Evolutionary conservation across 2,113 vertebrate genomes (phyloP), one percentile per base, ranked within the genome.

Genomic region (Rana temporaria): DNA sequence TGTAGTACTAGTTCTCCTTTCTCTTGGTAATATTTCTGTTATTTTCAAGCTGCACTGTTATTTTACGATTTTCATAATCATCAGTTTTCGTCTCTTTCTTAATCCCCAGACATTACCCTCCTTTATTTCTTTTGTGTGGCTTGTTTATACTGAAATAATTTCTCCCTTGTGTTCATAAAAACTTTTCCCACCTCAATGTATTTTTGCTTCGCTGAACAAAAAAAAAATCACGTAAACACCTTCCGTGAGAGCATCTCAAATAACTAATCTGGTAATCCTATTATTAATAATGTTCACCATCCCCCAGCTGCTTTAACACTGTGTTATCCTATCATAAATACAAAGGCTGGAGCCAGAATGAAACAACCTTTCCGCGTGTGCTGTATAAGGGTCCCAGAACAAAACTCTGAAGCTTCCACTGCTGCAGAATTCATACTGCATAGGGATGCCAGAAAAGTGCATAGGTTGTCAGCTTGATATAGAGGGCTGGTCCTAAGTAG

Each of bases 241-340:
- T 57, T 60, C n/a, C 18, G 3, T 78, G 8, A 19, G 17, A 55
- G 38, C 42, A 32, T 56, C 53, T 79, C 55, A 59, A 42, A 69
- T 79, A 18, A 79, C 78, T 69, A 79, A 79, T 69, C 64, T 68
- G 11, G 53, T 68, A 79, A 79, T 68, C 64, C 77, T 68, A 66
- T 78, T 67, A 78, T 4, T 19, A 2, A 17, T 38, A 56, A 66
- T 56, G 34, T 6, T n/a, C 4, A 3, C 77, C 15, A 8, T 57
- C 64, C 77, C 26, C 64, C 62, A 26, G 20, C 3, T 22, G 52
- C 12, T 7, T 38, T 42, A 52, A 32, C 16, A n/a, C 4, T 19
- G 53, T 3, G 17, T 56, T 38, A 59, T 34, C 14, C 30, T 15
- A 20, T 60, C 0, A 20, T 34, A 11, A 4, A 60, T 18, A 15